A percentile compares a stretch with the other conserved stretches of the same genome.
These are phyloP conservation scores for Piscicola geometra DNA, from an alignment of 2,888 invertebrate species.

Conservation along the genomic window DNA sequence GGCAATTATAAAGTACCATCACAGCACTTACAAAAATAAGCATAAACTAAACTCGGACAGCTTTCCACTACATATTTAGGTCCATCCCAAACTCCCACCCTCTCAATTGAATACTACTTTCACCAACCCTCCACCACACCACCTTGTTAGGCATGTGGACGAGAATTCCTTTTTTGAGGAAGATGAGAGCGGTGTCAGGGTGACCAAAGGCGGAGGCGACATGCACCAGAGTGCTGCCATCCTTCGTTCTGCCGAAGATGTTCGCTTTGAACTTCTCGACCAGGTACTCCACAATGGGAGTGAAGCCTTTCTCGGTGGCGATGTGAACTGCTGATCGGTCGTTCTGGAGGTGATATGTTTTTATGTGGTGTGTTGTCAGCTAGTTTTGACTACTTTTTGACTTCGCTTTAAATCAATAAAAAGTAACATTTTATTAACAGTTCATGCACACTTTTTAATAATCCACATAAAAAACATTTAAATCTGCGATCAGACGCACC, in stretches of 20 bases:
- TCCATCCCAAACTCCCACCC: too few species aligned
- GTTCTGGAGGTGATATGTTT: too few species aligned
- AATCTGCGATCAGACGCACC: constrained; percentile 60
- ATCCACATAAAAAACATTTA: too few species aligned
- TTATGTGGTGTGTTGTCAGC: too few species aligned
- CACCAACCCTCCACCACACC: background rate
- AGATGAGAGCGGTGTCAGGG: constrained; percentile 94
- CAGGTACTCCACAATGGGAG: constrained; percentile 85
- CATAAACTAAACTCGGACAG: background rate
- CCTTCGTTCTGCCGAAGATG: constrained; percentile 90
- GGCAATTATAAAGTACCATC: background rate
- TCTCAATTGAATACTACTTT: too few species aligned
- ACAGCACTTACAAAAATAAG: background rate
- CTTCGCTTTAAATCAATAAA: too few species aligned
- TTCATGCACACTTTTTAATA: background rate
- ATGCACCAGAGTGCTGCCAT: constrained; percentile 96
- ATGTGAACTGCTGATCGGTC: constrained; percentile 95
- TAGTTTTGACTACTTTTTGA: too few species aligned
- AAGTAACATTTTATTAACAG: background rate
- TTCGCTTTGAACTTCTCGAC: constrained; percentile 97
- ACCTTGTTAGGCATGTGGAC: constrained; percentile 97
- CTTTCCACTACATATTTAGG: too few species aligned
- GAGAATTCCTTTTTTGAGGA: constrained; percentile 96
- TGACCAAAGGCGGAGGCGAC: constrained; percentile 95
- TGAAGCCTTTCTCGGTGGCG: constrained; percentile 95